Conservation (phyloP, 2,797 vertebrate species). For the Cirrhinus molitorella region DNA sequence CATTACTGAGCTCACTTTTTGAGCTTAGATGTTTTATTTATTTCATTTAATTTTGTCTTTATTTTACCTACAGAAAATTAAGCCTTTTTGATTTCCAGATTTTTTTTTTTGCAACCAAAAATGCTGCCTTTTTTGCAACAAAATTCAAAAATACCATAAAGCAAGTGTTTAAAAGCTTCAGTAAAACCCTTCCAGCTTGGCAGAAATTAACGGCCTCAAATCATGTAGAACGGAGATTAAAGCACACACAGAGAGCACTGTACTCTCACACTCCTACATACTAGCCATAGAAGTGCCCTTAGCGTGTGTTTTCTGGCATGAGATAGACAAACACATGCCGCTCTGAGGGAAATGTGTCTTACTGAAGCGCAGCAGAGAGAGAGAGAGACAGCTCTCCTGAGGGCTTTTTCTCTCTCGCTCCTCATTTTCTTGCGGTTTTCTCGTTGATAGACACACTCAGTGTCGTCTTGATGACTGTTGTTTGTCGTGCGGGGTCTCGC, state of each 20-base stretch:
- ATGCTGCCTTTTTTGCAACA: too few species aligned
- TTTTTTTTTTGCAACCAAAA: too few species aligned
- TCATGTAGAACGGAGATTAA: not conserved
- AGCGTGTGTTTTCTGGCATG: constrained; percentile 7
- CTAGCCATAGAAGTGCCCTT: constrained; percentile 18
- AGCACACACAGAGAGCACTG: not conserved
- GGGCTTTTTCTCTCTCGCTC: not conserved
- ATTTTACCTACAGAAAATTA: too few species aligned
- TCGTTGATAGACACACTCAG: not conserved
- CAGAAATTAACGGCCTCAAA: not conserved
- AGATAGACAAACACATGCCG: not conserved
- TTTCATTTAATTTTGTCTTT: too few species aligned
- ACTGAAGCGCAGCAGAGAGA: constrained; percentile 8
- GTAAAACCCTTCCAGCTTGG: constrained; percentile 13
- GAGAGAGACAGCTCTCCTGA: constrained; percentile 5
- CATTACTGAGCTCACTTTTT: not conserved
- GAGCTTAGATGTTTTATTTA: too few species aligned
- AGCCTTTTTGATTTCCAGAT: too few species aligned
- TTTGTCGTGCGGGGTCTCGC: not conserved
- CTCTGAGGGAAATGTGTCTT: constrained; percentile 23
- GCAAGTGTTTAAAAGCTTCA: not conserved
- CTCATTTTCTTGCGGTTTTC: constrained; percentile 11
- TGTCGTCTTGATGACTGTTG: constrained; percentile 9
- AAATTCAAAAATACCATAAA: too few species aligned
- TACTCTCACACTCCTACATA: not conserved